A percentile compares a stretch with the other conserved stretches of the same genome.
These are phyloP conservation scores for Cecidostiba fungosa DNA, from an alignment of 2,888 invertebrate species.

Conservation along the genomic window DNA sequence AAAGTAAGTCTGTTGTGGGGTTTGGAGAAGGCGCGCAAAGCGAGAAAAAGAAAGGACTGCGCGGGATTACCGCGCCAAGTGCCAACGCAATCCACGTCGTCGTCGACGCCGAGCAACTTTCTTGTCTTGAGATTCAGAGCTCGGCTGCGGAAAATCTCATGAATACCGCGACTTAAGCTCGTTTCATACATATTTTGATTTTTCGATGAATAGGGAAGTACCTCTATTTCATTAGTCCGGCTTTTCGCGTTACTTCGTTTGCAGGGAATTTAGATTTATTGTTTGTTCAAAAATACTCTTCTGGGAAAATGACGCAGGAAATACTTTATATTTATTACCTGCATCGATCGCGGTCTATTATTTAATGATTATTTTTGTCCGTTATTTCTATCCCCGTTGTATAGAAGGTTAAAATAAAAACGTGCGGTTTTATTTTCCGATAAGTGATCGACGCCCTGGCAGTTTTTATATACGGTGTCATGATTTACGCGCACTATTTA, in stretches of 20 bases:
- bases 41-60: background rate
- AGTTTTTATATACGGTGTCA: background rate
- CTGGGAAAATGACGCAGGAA: background rate
- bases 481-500: background rate
- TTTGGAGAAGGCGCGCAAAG: background rate
- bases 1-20: constrained; percentile 1
- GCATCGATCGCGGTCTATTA: background rate
- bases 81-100: constrained; percentile 27
- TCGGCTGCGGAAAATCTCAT: constrained; percentile 44
- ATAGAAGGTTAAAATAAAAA: background rate
- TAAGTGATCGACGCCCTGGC: background rate
- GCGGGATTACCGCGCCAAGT: constrained; percentile 37
- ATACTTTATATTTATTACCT: background rate
- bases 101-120: constrained; percentile 21
- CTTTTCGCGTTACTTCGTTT: constrained; percentile 30
- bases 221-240: constrained; percentile 56
- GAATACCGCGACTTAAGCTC: constrained; percentile 33
- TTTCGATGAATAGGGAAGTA: constrained; percentile 37
- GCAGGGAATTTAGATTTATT: background rate
- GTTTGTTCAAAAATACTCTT: background rate
- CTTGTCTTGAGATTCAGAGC: constrained; percentile 1
- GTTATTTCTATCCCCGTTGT: background rate
- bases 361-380: background rate
- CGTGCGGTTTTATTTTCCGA: background rate
- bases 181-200: constrained; percentile 50